Evolutionary conservation across 2,888 invertebrate genomes (phyloP).

Genomic region (Iphiclides podalirius): DNA sequence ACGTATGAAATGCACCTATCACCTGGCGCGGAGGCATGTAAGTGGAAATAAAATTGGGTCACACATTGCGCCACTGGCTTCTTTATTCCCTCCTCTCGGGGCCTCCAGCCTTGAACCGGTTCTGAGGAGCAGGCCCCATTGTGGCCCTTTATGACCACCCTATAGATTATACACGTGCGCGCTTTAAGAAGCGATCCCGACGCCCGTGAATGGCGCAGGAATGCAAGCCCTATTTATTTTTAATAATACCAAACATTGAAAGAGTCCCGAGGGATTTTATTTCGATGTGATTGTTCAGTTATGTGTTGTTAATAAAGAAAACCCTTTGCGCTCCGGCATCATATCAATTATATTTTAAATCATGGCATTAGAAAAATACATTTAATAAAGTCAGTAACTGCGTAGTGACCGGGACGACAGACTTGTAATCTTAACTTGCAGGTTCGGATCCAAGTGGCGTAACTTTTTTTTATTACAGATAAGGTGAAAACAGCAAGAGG

Average conservation of each 20-base stretch:
- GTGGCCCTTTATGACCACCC: slow-evolving; percentile 37
- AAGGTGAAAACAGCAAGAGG: too few relatives aligned
- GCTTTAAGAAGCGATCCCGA: slow-evolving; percentile 42
- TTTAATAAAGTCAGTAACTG: too few relatives aligned
- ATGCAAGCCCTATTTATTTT: slow-evolving; percentile 34
- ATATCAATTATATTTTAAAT: too few relatives aligned
- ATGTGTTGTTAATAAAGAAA: slow-evolving; percentile 6
- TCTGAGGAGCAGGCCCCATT: slow-evolving; percentile 36
- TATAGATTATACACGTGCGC: slow-evolving; percentile 62
- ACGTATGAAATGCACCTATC: slow-evolving; percentile 59
- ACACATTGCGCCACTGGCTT: slow-evolving; percentile 60
- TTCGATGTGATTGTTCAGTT: slow-evolving; percentile 16
- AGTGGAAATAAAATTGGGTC: slow-evolving; percentile 65
- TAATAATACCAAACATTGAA: slow-evolving; percentile 28
- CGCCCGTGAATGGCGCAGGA: slow-evolving; percentile 45
- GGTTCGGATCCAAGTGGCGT: background rate
- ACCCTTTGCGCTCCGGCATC: background rate
- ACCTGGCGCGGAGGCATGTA: slow-evolving; percentile 55
- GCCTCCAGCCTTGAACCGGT: slow-evolving; percentile 44
- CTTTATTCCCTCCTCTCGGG: slow-evolving; percentile 41
- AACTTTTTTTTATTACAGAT: too few relatives aligned
- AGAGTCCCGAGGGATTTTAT: slow-evolving; percentile 9
- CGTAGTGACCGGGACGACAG: too few relatives aligned
- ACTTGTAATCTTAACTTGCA: background rate
- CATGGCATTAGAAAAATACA: too few relatives aligned